Conservation (phyloP, 2,113 vertebrate species). For the Leptobrachium leishanense region DNA sequence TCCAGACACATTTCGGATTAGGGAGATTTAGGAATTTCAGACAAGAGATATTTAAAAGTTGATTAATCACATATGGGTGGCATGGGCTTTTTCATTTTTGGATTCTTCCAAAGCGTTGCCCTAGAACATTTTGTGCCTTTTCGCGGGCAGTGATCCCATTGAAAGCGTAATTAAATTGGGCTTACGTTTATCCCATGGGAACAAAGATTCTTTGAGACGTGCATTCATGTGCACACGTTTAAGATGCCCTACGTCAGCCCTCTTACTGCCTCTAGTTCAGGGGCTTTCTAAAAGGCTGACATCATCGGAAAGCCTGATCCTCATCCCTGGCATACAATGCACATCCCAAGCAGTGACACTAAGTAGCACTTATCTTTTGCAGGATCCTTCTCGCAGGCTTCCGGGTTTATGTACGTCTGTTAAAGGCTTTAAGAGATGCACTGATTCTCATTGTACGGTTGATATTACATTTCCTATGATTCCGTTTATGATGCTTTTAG, state of each 20-base stretch:
- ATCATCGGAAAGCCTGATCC: background rate
- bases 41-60: conserved; percentile 46
- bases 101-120: conserved; percentile 1
- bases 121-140: too few species aligned
- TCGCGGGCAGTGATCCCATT: conserved; percentile 8
- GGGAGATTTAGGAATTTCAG: too few species aligned
- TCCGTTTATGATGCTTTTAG: too few species aligned
- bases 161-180: conserved; percentile 20
- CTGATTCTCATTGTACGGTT: too few species aligned
- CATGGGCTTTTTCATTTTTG: conserved; percentile 34
- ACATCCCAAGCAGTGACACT: background rate
- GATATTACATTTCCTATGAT: too few species aligned
- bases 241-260: background rate
- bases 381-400: too few species aligned
- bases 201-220: conserved; percentile 10
- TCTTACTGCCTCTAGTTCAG: background rate
- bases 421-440: too few species aligned
- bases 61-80: conserved; percentile 43
- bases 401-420: too few species aligned
- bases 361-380: too few species aligned
- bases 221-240: background rate
- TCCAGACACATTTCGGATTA: conserved; percentile 53
- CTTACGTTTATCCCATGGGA: background rate
- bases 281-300: background rate
- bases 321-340: background rate